Percentiles rank a stretch among this genome's conserved stretches.
phyloP scores from a whole-genome alignment of 2,113 vertebrate genomes.

The Percina caprodes region DNA sequence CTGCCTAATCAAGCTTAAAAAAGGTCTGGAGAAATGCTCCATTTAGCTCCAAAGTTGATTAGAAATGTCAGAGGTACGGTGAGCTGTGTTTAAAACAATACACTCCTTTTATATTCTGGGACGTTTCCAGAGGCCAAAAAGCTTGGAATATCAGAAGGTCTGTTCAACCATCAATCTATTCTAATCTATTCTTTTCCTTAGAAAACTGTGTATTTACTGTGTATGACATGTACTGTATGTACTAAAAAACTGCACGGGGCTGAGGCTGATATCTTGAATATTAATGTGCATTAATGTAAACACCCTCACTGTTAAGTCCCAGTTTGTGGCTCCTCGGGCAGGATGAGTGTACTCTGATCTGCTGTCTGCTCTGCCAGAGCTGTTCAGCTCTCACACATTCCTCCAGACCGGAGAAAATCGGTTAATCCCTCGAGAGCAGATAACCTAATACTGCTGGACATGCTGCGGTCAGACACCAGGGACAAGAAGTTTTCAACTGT shows the following conservation, averaged over 20 bases:
- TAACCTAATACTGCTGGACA: conserved; percentile 54
- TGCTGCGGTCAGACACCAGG: conserved; percentile 10
- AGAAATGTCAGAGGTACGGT: too few species aligned
- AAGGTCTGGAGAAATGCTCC: too few species aligned
- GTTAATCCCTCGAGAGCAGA: conserved; percentile 61
- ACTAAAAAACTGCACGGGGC: neutral
- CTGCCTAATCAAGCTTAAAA: too few species aligned
- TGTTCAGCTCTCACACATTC: conserved; percentile 58
- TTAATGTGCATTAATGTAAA: conserved; percentile 30
- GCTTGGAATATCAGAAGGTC: too few species aligned
- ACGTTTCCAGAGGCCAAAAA: too few species aligned
- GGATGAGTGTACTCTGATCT: conserved; percentile 27
- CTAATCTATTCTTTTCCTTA: neutral
- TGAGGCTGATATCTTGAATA: conserved; percentile 18
- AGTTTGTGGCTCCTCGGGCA: conserved; percentile 1
- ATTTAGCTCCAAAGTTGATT: too few species aligned
- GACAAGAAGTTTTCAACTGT: conserved; percentile 22
- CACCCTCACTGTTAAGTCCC: neutral
- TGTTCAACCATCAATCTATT: too few species aligned
- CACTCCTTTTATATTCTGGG: too few species aligned
- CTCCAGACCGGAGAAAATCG: conserved; percentile 60
- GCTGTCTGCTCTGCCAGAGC: conserved; percentile 10
- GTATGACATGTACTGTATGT: neutral
- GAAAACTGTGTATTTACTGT: neutral
- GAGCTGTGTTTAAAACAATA: too few species aligned